Evolutionary conservation across 2,113 vertebrate genomes (phyloP).

Genomic region (Gallinago media): DNA sequence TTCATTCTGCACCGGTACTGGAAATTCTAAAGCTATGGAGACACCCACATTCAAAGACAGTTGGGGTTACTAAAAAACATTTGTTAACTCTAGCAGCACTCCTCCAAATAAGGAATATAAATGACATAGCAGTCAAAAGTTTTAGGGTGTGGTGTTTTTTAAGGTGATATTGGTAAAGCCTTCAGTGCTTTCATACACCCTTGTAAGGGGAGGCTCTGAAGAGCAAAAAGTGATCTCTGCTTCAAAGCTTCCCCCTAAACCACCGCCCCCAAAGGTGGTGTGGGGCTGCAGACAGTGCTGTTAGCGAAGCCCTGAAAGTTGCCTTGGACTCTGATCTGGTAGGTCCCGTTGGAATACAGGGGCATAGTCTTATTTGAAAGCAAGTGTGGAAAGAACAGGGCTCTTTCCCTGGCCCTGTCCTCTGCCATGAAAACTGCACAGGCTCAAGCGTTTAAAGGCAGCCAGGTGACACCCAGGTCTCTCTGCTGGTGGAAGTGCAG

Average conservation of each 20-base stretch:
- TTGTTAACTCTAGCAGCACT: not conserved
- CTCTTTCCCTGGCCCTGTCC: not conserved
- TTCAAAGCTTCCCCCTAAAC: not conserved
- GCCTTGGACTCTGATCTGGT: rapidly evolving
- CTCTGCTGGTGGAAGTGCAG: not conserved
- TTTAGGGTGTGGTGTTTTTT: not conserved
- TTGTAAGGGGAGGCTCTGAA: not conserved
- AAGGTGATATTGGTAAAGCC: not conserved
- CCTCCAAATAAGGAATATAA: not conserved
- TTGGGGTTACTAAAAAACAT: not conserved
- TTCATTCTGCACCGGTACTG: not conserved
- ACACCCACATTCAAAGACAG: not conserved
- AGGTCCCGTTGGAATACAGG: not conserved
- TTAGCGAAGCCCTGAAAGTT: not conserved
- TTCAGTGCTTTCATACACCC: not conserved
- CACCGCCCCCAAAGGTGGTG: not conserved
- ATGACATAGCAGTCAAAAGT: not conserved
- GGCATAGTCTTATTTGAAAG: not conserved
- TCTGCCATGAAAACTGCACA: not conserved
- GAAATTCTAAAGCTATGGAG: not conserved
- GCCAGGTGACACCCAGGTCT: not conserved
- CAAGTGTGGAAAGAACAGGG: not conserved
- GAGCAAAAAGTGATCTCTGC: not conserved
- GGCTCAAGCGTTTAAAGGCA: not conserved
- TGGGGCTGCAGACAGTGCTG: not conserved